Base-by-base conservation (phyloP, 1,140 invertebrate species). In the Sesamia nonagrioides region DNA sequence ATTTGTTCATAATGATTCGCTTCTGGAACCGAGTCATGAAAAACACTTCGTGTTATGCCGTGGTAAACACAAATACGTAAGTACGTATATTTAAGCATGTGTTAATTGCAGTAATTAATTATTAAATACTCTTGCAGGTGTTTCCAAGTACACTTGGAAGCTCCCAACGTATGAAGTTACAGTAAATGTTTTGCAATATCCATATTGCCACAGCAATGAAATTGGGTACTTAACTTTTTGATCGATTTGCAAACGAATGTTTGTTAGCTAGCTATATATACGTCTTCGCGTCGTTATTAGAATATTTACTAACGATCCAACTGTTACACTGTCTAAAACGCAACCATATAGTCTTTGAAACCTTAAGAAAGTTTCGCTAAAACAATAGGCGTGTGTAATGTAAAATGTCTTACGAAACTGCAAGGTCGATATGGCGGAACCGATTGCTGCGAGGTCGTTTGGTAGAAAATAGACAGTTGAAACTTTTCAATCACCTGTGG, bases 391-490 rank as follows among this genome's bases (percentile, higher is more conserved):
- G 61, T 50, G 42, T 54, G 52, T 37, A 72, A 58, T 74, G 37
- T 40, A 27, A 72, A 76, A 40, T 63, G 15, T 27, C 37, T 80
- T 76, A 72, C 63, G 66, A 81, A 77, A 77, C 45, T 48, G 15
- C 40, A 81, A 66, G 79, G 61, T 80, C 61, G 45, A 71, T 18
- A 71, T 33, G 21, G 78, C 48, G 60, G 63, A 63, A 75, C 73
- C 15, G 40, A 75, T 75, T 54, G 48, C 48, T 54, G 35, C 50
- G 52, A 68, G 72, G 73, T 80, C 73, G 73, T 42, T 76, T 33
- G 18, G 58, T 80, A 56, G 58, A 69, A 75, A 75, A 80, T 75
- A 75, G 68, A 60, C 66, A 71, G 37, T 60, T 78, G 15, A 35
- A 56, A 72, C 50, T 72, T 52, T 72, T 69, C 42, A 48, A 69